phyloP scores from a whole-genome alignment of 2,888 invertebrate species.

The Tuberolachnus salignus region DNA sequence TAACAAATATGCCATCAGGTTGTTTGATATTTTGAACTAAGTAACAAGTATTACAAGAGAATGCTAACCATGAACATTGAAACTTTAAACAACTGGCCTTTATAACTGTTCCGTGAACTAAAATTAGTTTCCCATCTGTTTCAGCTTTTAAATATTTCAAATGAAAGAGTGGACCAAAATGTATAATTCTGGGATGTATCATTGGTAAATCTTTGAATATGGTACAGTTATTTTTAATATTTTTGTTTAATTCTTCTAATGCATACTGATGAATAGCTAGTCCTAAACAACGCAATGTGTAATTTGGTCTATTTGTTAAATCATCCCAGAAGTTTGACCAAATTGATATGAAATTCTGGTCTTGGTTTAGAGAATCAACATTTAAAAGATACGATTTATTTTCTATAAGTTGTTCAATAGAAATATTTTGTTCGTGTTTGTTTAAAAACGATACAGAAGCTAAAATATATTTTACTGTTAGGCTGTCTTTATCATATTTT shows the following conservation, averaged over 20 bases:
- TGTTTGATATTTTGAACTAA: slow-evolving; percentile 72
- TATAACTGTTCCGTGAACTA: slow-evolving; percentile 84
- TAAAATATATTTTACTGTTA: slow-evolving; percentile 65
- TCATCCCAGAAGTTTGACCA: slow-evolving; percentile 74
- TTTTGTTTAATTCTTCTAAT: slow-evolving; percentile 47
- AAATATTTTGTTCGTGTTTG: slow-evolving; percentile 65
- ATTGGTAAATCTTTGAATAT: slow-evolving; percentile 62
- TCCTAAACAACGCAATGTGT: slow-evolving; percentile 74
- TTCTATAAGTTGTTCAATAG: slow-evolving; percentile 68
- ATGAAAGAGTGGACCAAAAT: slow-evolving; percentile 72
- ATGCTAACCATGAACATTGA: slow-evolving; percentile 77
- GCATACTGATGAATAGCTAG: slow-evolving; percentile 76
- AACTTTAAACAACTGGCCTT: slow-evolving; percentile 78
- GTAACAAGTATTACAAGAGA: slow-evolving; percentile 75
- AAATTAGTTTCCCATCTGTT: slow-evolving; percentile 76
- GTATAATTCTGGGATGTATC: slow-evolving; percentile 68
- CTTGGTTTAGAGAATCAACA: slow-evolving; percentile 66
- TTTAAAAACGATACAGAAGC: slow-evolving; percentile 68
- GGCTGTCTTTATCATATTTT: slow-evolving; percentile 65
- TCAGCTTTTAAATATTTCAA: slow-evolving; percentile 75
- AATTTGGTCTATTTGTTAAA: slow-evolving; percentile 72
- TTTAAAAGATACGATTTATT: slow-evolving; percentile 69
- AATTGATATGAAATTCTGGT: slow-evolving; percentile 66
- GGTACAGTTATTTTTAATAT: slow-evolving; percentile 28
- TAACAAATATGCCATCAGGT: slow-evolving; percentile 68